Evolutionary conservation across 1,140 invertebrate genomes (phyloP).

Genomic region (Daktulosphaira vitifoliae): DNA sequence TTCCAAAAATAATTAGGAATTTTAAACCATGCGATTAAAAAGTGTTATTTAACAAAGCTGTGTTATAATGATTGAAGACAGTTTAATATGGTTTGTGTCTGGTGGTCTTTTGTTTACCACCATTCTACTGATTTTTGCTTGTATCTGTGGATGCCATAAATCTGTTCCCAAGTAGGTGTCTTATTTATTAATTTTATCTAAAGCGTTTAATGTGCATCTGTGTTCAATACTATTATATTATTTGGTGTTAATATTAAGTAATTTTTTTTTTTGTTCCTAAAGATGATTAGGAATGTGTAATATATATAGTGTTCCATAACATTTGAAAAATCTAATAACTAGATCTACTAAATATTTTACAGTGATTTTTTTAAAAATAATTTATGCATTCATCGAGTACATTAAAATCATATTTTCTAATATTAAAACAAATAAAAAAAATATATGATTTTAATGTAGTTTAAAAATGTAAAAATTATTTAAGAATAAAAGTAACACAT

Average conservation of each 20-base stretch:
- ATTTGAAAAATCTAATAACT: background rate
- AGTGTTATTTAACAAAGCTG: too few relatives aligned
- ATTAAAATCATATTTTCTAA: too few relatives aligned
- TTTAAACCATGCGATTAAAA: background rate
- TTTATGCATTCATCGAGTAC: too few relatives aligned
- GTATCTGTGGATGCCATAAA: slow-evolving; percentile 41
- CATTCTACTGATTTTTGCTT: slow-evolving; percentile 34
- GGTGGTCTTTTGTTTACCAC: slow-evolving; percentile 22
- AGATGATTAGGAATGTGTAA: too few relatives aligned
- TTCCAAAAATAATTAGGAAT: too few relatives aligned
- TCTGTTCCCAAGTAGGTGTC: slow-evolving; percentile 40
- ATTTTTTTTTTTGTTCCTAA: background rate
- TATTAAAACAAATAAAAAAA: too few relatives aligned
- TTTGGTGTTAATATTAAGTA: background rate
- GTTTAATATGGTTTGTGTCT: slow-evolving; percentile 29
- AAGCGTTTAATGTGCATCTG: slow-evolving; percentile 15
- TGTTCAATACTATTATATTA: slow-evolving; percentile 6
- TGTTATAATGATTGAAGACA: slow-evolving; percentile 26
- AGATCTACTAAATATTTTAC: background rate
- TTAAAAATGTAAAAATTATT: too few relatives aligned
- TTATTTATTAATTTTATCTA: slow-evolving; percentile 4
- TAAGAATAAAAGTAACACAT: too few relatives aligned
- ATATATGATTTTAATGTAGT: too few relatives aligned
- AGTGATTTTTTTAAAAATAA: too few relatives aligned
- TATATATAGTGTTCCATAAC: background rate